Base-by-base conservation (phyloP, 2,888 invertebrate species). In the Rhogogaster chlorosoma region DNA sequence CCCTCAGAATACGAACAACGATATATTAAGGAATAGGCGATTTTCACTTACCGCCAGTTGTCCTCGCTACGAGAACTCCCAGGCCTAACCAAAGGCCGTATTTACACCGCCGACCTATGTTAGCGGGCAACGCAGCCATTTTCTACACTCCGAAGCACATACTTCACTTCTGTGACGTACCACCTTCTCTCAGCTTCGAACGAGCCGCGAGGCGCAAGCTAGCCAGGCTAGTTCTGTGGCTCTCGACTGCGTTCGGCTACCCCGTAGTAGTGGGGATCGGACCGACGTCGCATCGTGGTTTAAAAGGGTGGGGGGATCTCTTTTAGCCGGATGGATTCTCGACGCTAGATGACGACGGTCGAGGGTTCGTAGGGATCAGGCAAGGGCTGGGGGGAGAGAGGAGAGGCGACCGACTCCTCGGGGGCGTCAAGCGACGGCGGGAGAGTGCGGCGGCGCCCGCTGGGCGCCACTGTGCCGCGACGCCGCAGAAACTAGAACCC, bases 91-190 rank as follows among this genome's bases (percentile, higher is more conserved):
- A 92, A 86, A 92, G 89, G 89, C 91, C 90, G 90, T 91, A 92
- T 93, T 92, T 92, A 92, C 92, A 91, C 90, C 88, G 89, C 89
- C 89, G 89, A 90, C 90, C 90, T 89, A 91, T 89, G 87, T 87
- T 90, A 90, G 90, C 91, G 91, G 90, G 90, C 91, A 91, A 90
- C 92, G 92, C 91, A 93, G 93, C 93, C 93, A 93, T 93, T 93
- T 93, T 93, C 93, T 92, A 92, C 90, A 90, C 90, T 91, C 92
- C 91, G 90, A 90, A 91, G 92, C 92, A 92, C 93, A 92, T 93
- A 93, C 92, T 92, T 92, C 89, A 93, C 92, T 92, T 92, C 92
- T 92, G 92, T 92, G 91, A 92, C 91, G 91, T 92, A 87, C 87
- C 85, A 73, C 73, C 42, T 42, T 26, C 61, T 38, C 32, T 61